These are phyloP conservation scores for Ptychodera flava DNA, from an alignment of 35 echinoderm and acorn worm species.

Conservation along the genomic window DNA sequence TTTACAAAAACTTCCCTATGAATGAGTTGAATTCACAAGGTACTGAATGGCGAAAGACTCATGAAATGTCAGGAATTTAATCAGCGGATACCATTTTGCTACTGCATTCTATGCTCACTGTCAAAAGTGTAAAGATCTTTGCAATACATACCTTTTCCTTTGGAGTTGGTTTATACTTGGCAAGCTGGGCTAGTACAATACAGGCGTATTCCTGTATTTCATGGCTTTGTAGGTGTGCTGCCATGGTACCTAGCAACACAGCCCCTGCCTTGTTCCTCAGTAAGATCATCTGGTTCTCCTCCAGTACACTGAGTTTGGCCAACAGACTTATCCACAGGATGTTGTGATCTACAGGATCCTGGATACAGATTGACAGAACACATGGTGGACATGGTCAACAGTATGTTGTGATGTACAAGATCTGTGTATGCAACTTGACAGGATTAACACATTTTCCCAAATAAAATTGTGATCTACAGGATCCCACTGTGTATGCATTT, in stretches of 20 bases:
- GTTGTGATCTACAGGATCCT: conserved; percentile 87
- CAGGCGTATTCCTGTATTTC: conserved; percentile 82
- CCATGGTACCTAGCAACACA: conserved; percentile 87
- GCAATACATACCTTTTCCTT: conserved; percentile 48
- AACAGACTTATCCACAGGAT: conserved; percentile 77
- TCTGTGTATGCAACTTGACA: neutral
- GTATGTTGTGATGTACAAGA: neutral
- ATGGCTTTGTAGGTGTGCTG: conserved; percentile 44
- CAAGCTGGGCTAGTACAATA: conserved; percentile 50
- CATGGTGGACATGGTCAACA: neutral
- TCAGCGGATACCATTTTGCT: no score
- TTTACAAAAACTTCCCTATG: no score
- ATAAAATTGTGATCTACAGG: neutral
- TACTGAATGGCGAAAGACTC: no score
- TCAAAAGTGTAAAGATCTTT: no score
- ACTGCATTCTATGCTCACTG: no score
- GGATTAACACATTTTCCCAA: neutral
- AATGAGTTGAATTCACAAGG: no score
- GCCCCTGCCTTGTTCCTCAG: conserved; percentile 81
- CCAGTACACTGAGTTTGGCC: conserved; percentile 26
- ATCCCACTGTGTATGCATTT: neutral
- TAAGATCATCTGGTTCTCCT: conserved; percentile 35
- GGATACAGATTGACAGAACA: neutral
- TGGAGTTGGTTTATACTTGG: conserved; percentile 69
- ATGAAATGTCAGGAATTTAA: no score